These are phyloP conservation scores for Cliona cf. orientalis DNA, from an alignment of 37 sponge, comb jelly and placozoan genomes.

Conservation along the genomic window DNA sequence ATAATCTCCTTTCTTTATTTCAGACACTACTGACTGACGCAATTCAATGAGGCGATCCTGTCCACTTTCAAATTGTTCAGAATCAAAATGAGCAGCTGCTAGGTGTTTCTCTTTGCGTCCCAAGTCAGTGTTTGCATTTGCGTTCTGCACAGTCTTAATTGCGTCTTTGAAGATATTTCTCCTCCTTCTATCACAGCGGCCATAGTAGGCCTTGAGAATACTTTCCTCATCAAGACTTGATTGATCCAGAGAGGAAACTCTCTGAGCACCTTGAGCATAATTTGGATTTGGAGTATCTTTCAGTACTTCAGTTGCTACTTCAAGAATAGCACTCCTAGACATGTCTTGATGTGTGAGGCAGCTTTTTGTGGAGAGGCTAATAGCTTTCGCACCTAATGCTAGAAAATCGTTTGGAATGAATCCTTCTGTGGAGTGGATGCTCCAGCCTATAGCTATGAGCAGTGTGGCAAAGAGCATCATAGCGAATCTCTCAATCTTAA, in stretches of 20 bases:
- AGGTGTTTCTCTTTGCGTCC: background rate
- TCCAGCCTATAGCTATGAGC: too few species aligned
- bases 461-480: too few species aligned
- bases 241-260: background rate
- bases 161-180: constrained; percentile 10
- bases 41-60: constrained; percentile 27
- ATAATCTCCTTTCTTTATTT: background rate
- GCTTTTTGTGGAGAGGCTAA: constrained; percentile 1
- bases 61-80: constrained; percentile 46
- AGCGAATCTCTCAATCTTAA: too few species aligned
- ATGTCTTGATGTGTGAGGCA: constrained; percentile 28
- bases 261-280: constrained; percentile 14
- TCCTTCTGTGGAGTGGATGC: too few species aligned
- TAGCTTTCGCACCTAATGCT: too few species aligned
- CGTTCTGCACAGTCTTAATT: constrained; percentile 22
- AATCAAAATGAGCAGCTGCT: constrained; percentile 55
- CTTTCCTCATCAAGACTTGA: constrained; percentile 1
- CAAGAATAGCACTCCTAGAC: constrained; percentile 29
- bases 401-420: too few species aligned
- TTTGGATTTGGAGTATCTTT: constrained; percentile 39
- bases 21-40: background rate
- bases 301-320: constrained; percentile 30
- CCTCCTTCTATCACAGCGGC: background rate
- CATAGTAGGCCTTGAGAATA: constrained; percentile 45
- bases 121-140: constrained; percentile 42